phyloP scores from a whole-genome alignment of 2,113 vertebrate genomes.

The Myrmophylax atrothorax region DNA sequence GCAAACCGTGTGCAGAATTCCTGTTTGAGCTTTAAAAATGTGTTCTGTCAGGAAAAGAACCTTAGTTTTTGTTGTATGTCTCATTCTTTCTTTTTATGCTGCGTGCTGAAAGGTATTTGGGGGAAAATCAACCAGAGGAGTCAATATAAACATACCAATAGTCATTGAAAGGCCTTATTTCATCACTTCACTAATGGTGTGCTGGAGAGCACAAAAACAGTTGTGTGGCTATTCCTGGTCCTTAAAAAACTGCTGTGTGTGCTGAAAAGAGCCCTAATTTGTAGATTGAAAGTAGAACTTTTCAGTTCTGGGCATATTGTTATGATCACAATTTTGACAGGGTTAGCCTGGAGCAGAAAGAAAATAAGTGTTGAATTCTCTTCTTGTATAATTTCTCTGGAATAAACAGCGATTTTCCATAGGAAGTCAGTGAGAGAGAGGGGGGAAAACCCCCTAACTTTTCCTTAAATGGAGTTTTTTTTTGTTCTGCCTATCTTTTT shows the following conservation, averaged over 20 bases:
- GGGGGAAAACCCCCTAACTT: rapidly evolving
- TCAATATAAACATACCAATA: neutral
- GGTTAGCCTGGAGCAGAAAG: conserved; percentile 24
- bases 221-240: neutral
- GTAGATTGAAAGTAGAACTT: neutral
- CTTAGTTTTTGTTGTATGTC: neutral
- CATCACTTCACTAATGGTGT: neutral
- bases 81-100: neutral
- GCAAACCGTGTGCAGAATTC: neutral
- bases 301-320: neutral
- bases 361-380: neutral
- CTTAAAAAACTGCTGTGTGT: neutral
- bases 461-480: neutral
- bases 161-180: neutral
- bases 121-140: neutral
- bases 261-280: conserved; percentile 19
- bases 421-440: neutral
- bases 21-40: neutral
- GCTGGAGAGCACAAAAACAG: neutral
- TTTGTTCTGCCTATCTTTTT: neutral
- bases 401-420: neutral
- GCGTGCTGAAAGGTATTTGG: neutral
- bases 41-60: neutral
- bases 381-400: neutral
- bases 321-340: conserved; percentile 1